A percentile compares a stretch with the other conserved stretches of the same genome.
Conservation (phyloP, 2,113 vertebrate genomes). For the Rhinolophus ferrumequinum region DNA sequence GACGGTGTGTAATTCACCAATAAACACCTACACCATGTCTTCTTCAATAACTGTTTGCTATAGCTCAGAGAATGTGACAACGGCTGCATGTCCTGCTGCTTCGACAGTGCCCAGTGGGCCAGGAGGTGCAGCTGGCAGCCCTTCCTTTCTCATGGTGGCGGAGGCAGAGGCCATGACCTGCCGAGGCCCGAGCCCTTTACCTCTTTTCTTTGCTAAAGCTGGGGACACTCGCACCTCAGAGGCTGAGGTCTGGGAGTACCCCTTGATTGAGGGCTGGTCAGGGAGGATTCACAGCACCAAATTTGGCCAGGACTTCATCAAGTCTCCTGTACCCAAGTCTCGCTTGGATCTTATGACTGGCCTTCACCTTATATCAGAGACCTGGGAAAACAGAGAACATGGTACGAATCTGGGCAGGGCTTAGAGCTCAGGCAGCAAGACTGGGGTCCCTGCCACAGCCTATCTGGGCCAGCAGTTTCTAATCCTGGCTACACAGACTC, state of each 20-base stretch:
- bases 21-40: fast-evolving
- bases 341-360: not conserved
- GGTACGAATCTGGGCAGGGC: not conserved
- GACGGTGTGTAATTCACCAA: too few relatives aligned
- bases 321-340: not conserved
- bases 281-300: not conserved
- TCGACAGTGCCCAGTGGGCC: too few relatives aligned
- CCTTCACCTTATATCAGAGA: not conserved
- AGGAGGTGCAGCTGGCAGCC: not conserved
- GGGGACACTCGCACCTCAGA: not conserved
- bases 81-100: not conserved
- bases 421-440: not conserved
- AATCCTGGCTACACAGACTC: not conserved
- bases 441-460: not conserved
- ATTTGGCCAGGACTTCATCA: not conserved
- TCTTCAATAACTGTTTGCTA: not conserved
- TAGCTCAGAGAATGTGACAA: not conserved
- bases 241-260: not conserved
- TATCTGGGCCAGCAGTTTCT: not conserved
- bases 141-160: not conserved
- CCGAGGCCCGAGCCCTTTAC: not conserved
- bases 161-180: not conserved
- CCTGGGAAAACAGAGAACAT: not conserved
- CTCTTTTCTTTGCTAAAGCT: not conserved
- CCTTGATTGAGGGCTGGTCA: not conserved